phyloP scores from a whole-genome alignment of 1,140 invertebrate species.

The Nilaparvata lugens region DNA sequence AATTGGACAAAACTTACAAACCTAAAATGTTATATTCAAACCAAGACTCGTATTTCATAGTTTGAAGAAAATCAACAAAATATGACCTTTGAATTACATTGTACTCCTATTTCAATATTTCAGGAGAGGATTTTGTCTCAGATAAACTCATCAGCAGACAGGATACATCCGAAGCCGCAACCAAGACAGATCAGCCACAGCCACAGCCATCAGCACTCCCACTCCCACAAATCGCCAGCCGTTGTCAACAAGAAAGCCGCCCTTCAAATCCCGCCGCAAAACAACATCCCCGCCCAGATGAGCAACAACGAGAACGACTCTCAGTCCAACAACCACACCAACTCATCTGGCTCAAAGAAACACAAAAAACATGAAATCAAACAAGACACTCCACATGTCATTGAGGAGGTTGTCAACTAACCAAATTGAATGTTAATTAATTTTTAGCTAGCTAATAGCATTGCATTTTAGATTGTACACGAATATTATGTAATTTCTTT shows the following conservation, averaged over 20 bases:
- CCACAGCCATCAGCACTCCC: background rate
- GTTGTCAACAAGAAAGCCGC: background rate
- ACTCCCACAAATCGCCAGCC: background rate
- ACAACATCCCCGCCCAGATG: background rate
- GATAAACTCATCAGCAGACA: background rate
- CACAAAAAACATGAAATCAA: no score
- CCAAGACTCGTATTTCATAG: background rate
- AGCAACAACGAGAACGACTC: background rate
- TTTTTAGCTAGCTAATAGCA: no score
- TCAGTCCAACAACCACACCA: background rate
- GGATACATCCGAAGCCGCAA: background rate
- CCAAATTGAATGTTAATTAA: no score
- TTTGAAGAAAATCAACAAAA: background rate
- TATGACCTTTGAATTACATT: background rate
- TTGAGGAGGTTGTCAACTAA: no score
- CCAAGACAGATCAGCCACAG: background rate
- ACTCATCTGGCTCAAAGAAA: no score
- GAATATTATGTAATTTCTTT: no score
- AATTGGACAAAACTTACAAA: background rate
- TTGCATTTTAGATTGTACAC: no score
- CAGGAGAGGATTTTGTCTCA: slow-evolving; percentile 1
- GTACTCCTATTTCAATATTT: background rate
- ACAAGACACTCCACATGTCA: no score
- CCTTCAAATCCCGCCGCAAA: background rate
- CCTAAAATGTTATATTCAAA: background rate